Percentiles rank a stretch among this genome's conserved stretches.
Evolutionary conservation across 2,888 invertebrate genomes (phyloP).

Genomic region (Alsophila aescularia): DNA sequence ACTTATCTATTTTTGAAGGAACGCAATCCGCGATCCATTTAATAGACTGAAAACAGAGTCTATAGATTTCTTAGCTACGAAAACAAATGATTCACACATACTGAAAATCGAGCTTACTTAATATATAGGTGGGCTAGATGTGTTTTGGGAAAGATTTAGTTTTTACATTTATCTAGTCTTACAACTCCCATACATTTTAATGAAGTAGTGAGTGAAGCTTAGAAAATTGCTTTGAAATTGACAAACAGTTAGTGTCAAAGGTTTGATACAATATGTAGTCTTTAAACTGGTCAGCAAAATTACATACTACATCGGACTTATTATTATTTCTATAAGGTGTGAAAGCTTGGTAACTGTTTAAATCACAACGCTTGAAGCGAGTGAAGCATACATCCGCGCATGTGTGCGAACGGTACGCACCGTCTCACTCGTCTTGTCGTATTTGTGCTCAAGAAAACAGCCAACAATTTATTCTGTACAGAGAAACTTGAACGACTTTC

Average conservation of each 20-base stretch:
- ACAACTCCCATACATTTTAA: too few species aligned
- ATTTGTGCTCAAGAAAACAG: slow-evolving; percentile 58
- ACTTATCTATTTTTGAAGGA: slow-evolving; percentile 77
- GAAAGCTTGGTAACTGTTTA: slow-evolving; percentile 10
- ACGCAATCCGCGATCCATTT: slow-evolving; percentile 75
- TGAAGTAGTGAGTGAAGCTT: too few species aligned
- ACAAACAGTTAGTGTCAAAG: too few species aligned
- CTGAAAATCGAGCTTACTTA: not conserved
- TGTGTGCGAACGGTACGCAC: slow-evolving; percentile 70
- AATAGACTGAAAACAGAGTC: slow-evolving; percentile 61
- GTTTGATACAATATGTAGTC: too few species aligned
- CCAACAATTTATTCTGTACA: slow-evolving; percentile 56
- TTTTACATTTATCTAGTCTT: too few species aligned
- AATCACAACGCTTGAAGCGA: slow-evolving; percentile 45
- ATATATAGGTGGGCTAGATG: not conserved
- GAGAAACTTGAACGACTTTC: slow-evolving; percentile 40
- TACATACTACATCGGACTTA: not conserved
- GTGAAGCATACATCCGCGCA: slow-evolving; percentile 75
- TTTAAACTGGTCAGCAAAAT: too few species aligned
- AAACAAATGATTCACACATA: not conserved
- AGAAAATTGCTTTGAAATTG: too few species aligned
- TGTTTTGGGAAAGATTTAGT: not conserved
- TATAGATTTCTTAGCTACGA: slow-evolving; percentile 3
- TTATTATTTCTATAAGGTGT: not conserved
- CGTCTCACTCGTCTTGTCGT: slow-evolving; percentile 62